Evolutionary conservation across 2,797 vertebrate species (phyloP).

Genomic region (Acrossocheilus wenchowensis): DNA sequence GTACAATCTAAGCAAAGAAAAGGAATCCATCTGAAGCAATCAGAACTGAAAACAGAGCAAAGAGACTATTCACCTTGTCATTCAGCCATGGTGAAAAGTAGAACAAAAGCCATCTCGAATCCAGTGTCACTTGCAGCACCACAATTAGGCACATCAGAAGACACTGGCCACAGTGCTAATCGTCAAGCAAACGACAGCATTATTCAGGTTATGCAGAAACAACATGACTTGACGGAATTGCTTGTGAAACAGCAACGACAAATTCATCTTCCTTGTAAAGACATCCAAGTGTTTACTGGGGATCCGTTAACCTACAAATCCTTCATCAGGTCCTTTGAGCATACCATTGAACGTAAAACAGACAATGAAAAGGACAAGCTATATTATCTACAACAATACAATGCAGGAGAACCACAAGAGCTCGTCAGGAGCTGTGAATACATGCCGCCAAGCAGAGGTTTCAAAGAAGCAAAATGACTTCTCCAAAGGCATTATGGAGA

Average conservation of each 20-base stretch:
- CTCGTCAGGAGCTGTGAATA: background rate
- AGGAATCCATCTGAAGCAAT: background rate
- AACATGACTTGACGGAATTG: background rate
- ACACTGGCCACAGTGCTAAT: too few relatives aligned
- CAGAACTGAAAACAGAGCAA: background rate
- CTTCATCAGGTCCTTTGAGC: background rate
- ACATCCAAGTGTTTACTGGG: background rate
- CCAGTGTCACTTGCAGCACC: background rate
- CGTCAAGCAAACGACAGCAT: background rate
- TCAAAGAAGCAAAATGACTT: background rate
- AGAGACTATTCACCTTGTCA: background rate
- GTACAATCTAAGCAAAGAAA: background rate
- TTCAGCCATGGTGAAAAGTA: background rate
- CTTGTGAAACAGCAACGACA: background rate
- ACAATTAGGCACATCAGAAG: background rate
- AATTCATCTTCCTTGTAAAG: slow-evolving; percentile 7
- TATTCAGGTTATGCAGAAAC: background rate
- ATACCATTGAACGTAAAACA: background rate
- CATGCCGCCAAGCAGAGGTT: background rate
- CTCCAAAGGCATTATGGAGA: slow-evolving; percentile 29
- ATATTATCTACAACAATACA: background rate
- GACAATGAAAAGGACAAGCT: background rate
- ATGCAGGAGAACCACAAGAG: background rate
- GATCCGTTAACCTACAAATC: slow-evolving; percentile 1
- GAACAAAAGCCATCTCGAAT: background rate